Conservation (phyloP, 2,113 vertebrate species). For the Pelecanoides urinatrix region DNA sequence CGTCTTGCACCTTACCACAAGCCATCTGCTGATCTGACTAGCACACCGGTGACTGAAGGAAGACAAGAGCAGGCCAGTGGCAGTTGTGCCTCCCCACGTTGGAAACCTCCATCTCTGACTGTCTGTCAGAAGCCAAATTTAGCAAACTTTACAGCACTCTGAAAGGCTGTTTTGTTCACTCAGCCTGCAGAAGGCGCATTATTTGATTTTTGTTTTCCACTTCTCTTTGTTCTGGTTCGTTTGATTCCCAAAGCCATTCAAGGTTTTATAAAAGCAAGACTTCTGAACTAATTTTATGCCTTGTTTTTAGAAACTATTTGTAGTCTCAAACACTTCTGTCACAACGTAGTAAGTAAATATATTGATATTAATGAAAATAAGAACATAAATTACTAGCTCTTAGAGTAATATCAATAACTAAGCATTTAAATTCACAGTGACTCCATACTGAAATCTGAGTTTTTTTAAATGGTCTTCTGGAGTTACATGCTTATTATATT, state of each 20-base stretch:
- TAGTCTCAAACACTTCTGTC: not conserved
- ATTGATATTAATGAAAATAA: not conserved
- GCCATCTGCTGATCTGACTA: not conserved
- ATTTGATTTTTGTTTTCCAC: not conserved
- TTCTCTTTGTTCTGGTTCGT: not conserved
- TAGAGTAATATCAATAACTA: not conserved
- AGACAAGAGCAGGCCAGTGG: not conserved
- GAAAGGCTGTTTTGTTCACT: not conserved
- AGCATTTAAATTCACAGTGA: not conserved
- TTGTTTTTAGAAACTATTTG: not conserved
- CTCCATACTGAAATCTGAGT: not conserved
- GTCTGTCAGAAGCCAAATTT: not conserved
- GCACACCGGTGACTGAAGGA: not conserved
- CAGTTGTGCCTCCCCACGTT: rapidly evolving
- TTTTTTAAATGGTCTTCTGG: not conserved
- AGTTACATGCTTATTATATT: not conserved
- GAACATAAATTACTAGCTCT: not conserved
- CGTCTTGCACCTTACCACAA: not conserved
- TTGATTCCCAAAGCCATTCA: not conserved
- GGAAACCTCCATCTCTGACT: not conserved
- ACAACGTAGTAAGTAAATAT: not conserved
- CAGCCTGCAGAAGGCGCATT: not conserved
- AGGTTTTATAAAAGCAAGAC: not conserved
- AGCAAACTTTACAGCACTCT: not conserved
- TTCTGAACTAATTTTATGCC: not conserved